Base-by-base conservation (phyloP, 1,140 invertebrate genomes). In the Orchesella cincta region DNA sequence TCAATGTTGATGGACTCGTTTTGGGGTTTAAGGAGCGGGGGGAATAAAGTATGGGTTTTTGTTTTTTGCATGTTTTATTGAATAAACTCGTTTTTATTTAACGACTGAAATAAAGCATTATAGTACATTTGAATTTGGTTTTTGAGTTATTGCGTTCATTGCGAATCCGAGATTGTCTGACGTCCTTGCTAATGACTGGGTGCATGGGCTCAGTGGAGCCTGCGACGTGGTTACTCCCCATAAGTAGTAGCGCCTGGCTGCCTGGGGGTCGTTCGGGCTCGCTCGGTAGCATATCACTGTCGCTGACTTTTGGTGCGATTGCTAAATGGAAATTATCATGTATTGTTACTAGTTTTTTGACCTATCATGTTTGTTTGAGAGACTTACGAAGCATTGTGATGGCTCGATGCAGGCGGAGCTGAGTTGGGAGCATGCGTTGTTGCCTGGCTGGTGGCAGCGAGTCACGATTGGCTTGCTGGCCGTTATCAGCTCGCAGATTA, bases 371-470 rank as follows among this genome's bases (percentile, higher is more conserved):
- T 67, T 8, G n/a, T 57, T 14, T 57, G 8, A 8, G n/a, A 18
- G 5, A 67, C 62, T 67, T 16, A 67, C 62, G 31, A 67, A 33
- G 62, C 62, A 67, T 8, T 67, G 26, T n/a, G n/a, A n/a, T n/a
- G n/a, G n/a, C n/a, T n/a, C n/a, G n/a, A n/a, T 67, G 26, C 1
- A 67, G 62, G 26, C 62, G 62, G 31, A 67, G 1, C 62, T 29
- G 8, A 18, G 8, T 12, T 12, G 1, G 12, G 62, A 29, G 62
- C 62, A 67, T 14, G 33, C 14, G 29, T 67, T 26, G 31, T 67
- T 67, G 8, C 62, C 62, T 8, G 62, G 62, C n/a, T 67, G 62
- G 31, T 18, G 33, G 62, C 62, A 67, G 62, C n/a, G n/a, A n/a
- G n/a, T n/a, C n/a, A n/a, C n/a, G n/a, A n/a, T n/a, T n/a, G n/a